These are phyloP conservation scores for Engystomops pustulosus DNA, from an alignment of 2,113 vertebrate species.

Conservation along the genomic window DNA sequence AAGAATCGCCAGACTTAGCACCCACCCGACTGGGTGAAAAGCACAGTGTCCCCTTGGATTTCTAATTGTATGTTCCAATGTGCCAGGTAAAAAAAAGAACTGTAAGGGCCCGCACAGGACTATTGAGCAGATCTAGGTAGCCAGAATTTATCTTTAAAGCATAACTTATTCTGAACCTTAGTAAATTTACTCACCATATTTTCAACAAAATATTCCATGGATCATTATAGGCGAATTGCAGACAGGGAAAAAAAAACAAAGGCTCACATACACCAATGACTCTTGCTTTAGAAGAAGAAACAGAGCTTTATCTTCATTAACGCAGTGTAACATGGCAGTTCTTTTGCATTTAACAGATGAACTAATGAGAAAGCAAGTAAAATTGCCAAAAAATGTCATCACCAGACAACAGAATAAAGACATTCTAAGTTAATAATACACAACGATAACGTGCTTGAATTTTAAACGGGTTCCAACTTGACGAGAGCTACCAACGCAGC, in stretches of 20 bases:
- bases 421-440: conserved; percentile 52
- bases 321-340: conserved; percentile 25
- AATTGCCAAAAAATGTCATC: conserved; percentile 58
- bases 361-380: conserved; percentile 48
- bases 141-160: no score
- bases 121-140: no score
- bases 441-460: conserved; percentile 45
- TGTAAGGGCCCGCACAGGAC: no score
- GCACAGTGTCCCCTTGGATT: no score
- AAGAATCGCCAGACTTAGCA: no score
- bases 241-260: conserved; percentile 14
- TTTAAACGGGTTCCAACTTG: conserved; percentile 41
- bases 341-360: conserved; percentile 38
- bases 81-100: no score
- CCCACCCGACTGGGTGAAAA: no score
- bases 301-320: conserved; percentile 31
- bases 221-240: neutral
- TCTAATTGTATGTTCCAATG: no score
- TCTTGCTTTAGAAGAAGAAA: conserved; percentile 44
- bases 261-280: conserved; percentile 21
- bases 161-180: no score
- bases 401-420: conserved; percentile 56
- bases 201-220: neutral
- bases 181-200: neutral
- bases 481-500: conserved; percentile 9